Evolutionary conservation across 2,113 vertebrate genomes (phyloP), one percentile per base, ranked within the genome.

Genomic region (Channa maculata): DNA sequence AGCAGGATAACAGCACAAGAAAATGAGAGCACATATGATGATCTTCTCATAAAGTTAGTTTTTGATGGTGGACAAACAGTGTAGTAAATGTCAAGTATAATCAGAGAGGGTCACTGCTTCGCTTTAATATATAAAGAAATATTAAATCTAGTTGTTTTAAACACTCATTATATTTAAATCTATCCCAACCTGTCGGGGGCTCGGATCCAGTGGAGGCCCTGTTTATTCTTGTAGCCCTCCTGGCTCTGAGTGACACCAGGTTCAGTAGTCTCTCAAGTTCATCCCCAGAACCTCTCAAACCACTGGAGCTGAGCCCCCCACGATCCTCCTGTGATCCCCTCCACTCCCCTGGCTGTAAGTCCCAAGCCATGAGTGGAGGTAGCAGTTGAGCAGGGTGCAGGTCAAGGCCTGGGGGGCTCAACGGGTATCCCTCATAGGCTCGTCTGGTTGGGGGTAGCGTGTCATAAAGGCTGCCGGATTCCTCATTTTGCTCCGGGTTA

Each of bases 391-490:
- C 89, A 0, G 91, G 91, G 50, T 92, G 91, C 51, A 92, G 86
- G 63, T 91, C 75, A 61, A 91, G 71, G 46, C 89, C 88, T 0
- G 81, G 67, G 0, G 89, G 90, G 71, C 79, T 84, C 0, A 81
- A 66, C 0, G 88, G 91, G 76, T 89, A 92, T 33, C 88, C 92
- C 76, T 95, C 92, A 0, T 96, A 96, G 83, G 94, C 90, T 0
- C 94, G 93, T 71, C 95, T 95, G 0, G 96, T 93, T 11, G 96
- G 94, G 0, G 96, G 96, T 6, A 96, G 93, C 54, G 93, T 91
- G 91, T 97, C 96, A 0, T 96, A 97, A 3, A 95, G 95, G 83
- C 94, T 93, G 0, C 95, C 90, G 0, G 55, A 5, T 53, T 88
- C 85, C 44, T 85, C 73, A 0, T 48, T 37, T 13, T 49, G 66